A percentile compares a stretch with the other conserved stretches of the same genome.
Evolutionary conservation across 2,888 invertebrate genomes (phyloP).

Genomic region (Panopea generosa): DNA sequence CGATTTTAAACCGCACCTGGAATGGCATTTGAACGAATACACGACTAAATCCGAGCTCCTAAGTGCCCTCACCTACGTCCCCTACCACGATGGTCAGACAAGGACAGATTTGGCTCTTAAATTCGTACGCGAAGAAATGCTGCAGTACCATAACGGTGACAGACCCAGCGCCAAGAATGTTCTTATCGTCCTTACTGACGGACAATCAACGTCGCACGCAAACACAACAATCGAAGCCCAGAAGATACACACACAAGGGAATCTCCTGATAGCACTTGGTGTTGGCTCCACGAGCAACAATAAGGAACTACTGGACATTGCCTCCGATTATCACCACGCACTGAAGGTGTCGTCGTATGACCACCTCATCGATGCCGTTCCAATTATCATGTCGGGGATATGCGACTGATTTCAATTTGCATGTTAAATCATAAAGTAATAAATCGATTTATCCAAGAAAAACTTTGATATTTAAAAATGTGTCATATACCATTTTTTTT

Average conservation of each 20-base stretch:
- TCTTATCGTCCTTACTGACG: conserved; percentile 49
- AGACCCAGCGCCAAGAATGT: conserved; percentile 45
- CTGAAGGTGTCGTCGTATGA: conserved; percentile 5
- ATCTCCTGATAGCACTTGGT: conserved; percentile 39
- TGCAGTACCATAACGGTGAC: conserved; percentile 40
- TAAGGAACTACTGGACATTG: conserved; percentile 25
- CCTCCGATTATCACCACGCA: conserved; percentile 25
- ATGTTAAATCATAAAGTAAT: too few species aligned
- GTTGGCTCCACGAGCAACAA: conserved; percentile 12
- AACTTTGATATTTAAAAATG: too few species aligned
- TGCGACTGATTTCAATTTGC: conserved; percentile 7
- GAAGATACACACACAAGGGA: conserved; percentile 22
- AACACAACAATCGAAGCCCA: conserved; percentile 30
- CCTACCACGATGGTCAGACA: conserved; percentile 51
- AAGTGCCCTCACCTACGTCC: conserved; percentile 52
- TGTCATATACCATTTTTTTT: neutral
- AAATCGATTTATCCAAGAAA: too few species aligned
- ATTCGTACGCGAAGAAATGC: conserved; percentile 23
- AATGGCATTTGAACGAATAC: conserved; percentile 59
- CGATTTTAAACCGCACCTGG: conserved; percentile 43
- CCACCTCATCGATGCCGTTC: conserved; percentile 23
- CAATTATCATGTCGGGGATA: conserved; percentile 24
- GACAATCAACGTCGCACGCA: conserved; percentile 24
- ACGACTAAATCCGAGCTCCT: conserved; percentile 45
- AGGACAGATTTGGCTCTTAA: conserved; percentile 38